These are phyloP conservation scores for Leptogaster cylindrica DNA, from an alignment of 2,888 invertebrate genomes.

Conservation along the genomic window DNA sequence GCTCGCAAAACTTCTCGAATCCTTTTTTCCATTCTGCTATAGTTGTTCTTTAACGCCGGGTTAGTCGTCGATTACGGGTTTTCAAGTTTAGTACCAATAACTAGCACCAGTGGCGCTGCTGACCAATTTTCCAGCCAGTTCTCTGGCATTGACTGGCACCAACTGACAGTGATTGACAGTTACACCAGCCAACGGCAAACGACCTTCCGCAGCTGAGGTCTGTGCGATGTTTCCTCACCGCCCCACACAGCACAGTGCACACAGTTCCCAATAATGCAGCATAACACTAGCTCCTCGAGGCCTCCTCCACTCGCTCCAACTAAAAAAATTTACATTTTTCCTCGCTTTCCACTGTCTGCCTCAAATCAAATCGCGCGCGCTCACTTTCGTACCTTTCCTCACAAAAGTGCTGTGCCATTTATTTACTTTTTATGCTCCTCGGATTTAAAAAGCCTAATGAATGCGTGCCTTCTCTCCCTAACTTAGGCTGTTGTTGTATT, in stretches of 20 bases:
- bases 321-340: slow-evolving; percentile 17
- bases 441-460: slow-evolving; percentile 1
- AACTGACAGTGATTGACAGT: not conserved
- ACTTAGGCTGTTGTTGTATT: not conserved
- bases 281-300: not conserved
- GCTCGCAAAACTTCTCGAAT: not conserved
- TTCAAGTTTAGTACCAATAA: no score
- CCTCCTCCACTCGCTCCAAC: not conserved
- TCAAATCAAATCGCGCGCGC: slow-evolving; percentile 28
- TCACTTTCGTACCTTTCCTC: slow-evolving; percentile 20
- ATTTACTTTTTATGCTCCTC: not conserved
- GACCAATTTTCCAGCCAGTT: no score
- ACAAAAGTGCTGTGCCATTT: slow-evolving; percentile 12
- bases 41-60: no score
- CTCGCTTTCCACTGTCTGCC: slow-evolving; percentile 20
- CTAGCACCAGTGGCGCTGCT: no score
- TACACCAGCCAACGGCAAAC: not conserved
- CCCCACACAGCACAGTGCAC: not conserved
- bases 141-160: no score
- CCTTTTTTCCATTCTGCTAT: no score
- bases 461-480: slow-evolving; percentile 12
- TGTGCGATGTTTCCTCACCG: not conserved
- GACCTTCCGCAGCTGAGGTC: not conserved
- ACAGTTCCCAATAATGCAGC: no score
- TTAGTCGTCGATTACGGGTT: no score